phyloP scores from a whole-genome alignment of 2,797 vertebrate genomes.

The Sebastes goodei region DNA sequence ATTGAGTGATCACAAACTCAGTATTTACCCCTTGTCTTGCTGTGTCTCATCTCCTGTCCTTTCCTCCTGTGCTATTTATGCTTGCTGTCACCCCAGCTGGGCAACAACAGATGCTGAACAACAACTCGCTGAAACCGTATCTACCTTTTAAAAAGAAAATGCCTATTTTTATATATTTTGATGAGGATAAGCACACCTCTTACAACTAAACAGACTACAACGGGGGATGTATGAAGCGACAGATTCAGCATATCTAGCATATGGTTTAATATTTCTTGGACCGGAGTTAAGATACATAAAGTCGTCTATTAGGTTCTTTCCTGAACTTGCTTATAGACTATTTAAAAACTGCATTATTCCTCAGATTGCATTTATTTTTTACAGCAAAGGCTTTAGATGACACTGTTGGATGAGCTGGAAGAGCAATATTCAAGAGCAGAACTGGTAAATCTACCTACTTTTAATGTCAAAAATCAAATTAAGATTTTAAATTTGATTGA shows the following conservation, averaged over 20 bases:
- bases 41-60: slow-evolving; percentile 69
- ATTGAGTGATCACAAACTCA: slow-evolving; percentile 43
- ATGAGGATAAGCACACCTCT: slow-evolving; percentile 85
- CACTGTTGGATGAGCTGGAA: slow-evolving; percentile 42
- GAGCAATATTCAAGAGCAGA: slow-evolving; percentile 23
- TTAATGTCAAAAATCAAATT: slow-evolving; percentile 27
- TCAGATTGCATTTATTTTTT: slow-evolving; percentile 53
- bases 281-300: slow-evolving; percentile 54
- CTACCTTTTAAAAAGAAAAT: slow-evolving; percentile 80
- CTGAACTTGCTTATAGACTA: slow-evolving; percentile 27
- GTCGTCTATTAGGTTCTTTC: slow-evolving; percentile 21
- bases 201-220: slow-evolving; percentile 53
- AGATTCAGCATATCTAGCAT: slow-evolving; percentile 63
- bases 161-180: slow-evolving; percentile 85
- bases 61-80: slow-evolving; percentile 62
- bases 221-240: slow-evolving; percentile 29
- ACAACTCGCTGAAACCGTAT: slow-evolving; percentile 67
- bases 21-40: slow-evolving; percentile 44
- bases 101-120: slow-evolving; percentile 62
- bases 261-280: slow-evolving; percentile 49
- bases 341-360: slow-evolving; percentile 32
- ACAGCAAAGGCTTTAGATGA: slow-evolving; percentile 45
- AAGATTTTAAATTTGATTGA: slow-evolving; percentile 25
- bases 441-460: slow-evolving; percentile 23
- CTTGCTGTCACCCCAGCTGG: slow-evolving; percentile 63